Evolutionary conservation across 64 coral and sea anemone species (phyloP), one percentile per base, ranked within the genome.

Genomic region (Platygyra sinensis): DNA sequence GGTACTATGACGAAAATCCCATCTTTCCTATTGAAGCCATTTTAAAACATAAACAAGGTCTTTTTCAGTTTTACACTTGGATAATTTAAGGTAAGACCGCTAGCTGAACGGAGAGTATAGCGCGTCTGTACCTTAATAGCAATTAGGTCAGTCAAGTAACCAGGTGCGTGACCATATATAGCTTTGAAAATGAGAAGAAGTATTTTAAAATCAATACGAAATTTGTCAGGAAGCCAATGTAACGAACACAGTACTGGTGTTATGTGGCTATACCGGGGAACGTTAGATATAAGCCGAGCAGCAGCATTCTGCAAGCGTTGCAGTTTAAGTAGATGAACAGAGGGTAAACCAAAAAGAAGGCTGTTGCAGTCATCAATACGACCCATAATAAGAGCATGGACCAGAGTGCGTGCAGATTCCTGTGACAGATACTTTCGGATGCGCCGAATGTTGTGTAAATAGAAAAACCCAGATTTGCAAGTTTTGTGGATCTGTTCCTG

Each of bases 241-340:
- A 74, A 74, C 72, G 72, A 74, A 74, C 72, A 74, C 31, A 74
- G 72, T 12, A 74, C 72, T 14, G 72, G 72, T 74, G 72, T 74
- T 74, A 36, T 36, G 33, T 36, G 33, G 33, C 33, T 36, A 36
- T 36, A 36, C 33, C 33, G 33, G 33, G 33, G 1, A 36, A 36
- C 33, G 33, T 36, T 36, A 36, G 33, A 36, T 36, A 36, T 36
- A 36, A 36, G 33, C 33, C 33, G 33, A 36, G 33, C 33, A 36
- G 33, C 33, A 36, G 33, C 33, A 36, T 36, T 36, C 33, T 36
- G 33, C 33, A 36, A 36, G 33, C 33, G 33, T 36, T 36, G 33
- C 33, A 36, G 33, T 36, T 54, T 10, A 54, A 13, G 52, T 54
- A 54, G 52, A 13, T 54, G 13, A 13, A 10, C 52, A 54, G 52